These are phyloP conservation scores for Cygnus atratus DNA, from an alignment of 2,113 vertebrate species.

Conservation along the genomic window DNA sequence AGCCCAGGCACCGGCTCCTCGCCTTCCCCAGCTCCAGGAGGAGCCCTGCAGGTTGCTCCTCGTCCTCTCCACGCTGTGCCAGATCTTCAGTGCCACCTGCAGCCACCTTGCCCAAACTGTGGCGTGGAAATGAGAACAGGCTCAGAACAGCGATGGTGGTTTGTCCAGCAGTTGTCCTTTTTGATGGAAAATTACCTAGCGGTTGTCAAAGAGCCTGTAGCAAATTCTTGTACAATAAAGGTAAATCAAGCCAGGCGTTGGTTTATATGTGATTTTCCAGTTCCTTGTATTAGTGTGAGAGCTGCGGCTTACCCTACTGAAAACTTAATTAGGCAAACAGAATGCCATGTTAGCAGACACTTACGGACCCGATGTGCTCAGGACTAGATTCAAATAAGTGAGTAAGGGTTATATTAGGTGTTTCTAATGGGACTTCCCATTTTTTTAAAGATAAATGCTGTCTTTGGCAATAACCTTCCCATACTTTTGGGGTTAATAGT, in stretches of 20 bases:
- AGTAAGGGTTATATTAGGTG: constrained; percentile 64
- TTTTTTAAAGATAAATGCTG: constrained; percentile 8
- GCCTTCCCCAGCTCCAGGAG: constrained; percentile 15
- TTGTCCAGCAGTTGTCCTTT: constrained; percentile 16
- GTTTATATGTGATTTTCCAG: constrained; percentile 26
- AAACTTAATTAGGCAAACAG: constrained; percentile 68
- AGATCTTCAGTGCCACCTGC: constrained; percentile 48
- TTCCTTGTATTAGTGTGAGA: constrained; percentile 31
- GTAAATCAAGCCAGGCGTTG: constrained; percentile 55
- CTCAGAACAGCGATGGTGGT: constrained; percentile 42
- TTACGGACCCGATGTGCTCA: constrained; percentile 40
- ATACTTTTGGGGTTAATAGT: constrained; percentile 37
- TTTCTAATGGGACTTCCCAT: constrained; percentile 59
- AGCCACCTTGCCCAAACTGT: constrained; percentile 63
- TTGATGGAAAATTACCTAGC: constrained; percentile 49
- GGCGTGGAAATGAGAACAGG: constrained; percentile 61
- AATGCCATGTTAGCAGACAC: constrained; percentile 64
- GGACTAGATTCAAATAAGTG: constrained; percentile 49
- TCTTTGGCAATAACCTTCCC: constrained; percentile 46
- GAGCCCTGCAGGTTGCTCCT: constrained; percentile 51
- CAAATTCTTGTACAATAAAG: constrained; percentile 53
- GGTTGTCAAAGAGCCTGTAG: constrained; percentile 22
- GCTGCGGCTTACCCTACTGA: constrained; percentile 49
- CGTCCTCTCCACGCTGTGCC: constrained; percentile 57
- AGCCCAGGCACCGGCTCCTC: background rate